Percentiles rank a stretch among this genome's conserved stretches.
Conservation (phyloP, 2,113 vertebrate genomes). For the Entosphenus tridentatus region DNA sequence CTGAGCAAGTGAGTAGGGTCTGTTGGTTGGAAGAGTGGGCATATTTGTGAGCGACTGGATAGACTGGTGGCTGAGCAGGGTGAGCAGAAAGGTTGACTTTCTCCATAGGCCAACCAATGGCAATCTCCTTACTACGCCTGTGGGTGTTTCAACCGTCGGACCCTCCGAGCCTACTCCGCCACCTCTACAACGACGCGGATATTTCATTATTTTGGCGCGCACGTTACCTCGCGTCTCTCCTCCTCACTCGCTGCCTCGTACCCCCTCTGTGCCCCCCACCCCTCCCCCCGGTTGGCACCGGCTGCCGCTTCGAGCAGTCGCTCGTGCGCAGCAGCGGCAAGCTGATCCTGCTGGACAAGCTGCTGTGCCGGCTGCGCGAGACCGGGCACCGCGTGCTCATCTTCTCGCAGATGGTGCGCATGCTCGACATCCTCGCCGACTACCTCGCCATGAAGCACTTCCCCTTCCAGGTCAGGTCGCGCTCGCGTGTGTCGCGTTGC, state of each 20-base stretch:
- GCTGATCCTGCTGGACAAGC: constrained; percentile 77
- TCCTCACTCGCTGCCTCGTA: too few species aligned
- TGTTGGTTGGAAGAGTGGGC: too few species aligned
- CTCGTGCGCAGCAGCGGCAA: constrained; percentile 80
- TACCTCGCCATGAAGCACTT: constrained; percentile 76
- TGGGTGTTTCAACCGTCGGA: background rate
- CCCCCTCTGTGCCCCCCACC: too few species aligned
- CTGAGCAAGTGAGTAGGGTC: too few species aligned
- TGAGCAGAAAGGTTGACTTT: too few species aligned
- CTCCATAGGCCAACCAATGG: too few species aligned
- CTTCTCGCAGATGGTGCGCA: constrained; percentile 98
- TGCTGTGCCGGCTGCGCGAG: constrained; percentile 65
- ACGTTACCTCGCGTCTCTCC: background rate
- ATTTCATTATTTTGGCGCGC: background rate
- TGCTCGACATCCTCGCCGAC: constrained; percentile 92
- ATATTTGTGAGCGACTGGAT: too few species aligned
- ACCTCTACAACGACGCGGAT: too few species aligned
- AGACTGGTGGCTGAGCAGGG: too few species aligned
- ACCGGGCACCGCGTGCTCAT: constrained; percentile 84
- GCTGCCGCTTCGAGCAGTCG: constrained; percentile 21
- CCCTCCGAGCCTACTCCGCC: too few species aligned
- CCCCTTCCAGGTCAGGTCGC: constrained; percentile 53
- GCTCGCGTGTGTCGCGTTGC: too few species aligned
- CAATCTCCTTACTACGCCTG: too few species aligned
- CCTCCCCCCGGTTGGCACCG: background rate